Evolutionary conservation across 1,140 invertebrate genomes (phyloP).

Genomic region (Lanistes nyassanus): DNA sequence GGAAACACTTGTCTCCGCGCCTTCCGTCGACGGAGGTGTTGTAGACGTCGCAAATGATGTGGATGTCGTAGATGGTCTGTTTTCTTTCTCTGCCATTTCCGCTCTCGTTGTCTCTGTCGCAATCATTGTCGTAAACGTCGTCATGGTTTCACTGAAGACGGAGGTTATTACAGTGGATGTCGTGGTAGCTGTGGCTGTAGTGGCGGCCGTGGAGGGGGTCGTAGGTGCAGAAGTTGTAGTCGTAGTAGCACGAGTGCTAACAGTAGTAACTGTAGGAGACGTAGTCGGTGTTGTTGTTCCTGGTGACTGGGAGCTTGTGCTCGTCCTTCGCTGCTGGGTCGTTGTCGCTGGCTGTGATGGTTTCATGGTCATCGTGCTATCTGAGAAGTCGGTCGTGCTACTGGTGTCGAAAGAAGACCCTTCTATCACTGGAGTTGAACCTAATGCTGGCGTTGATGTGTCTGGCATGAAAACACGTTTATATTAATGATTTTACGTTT

Average conservation of each 20-base stretch:
- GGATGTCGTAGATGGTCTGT: background rate
- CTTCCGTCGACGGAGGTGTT: background rate
- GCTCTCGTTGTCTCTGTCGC: background rate
- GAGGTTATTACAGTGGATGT: background rate
- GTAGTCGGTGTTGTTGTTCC: constrained; percentile 7
- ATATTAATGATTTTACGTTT: too few species aligned
- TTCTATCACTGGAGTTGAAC: background rate
- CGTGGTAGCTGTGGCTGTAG: constrained; percentile 13
- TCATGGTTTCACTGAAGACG: background rate
- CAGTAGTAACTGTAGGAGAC: background rate
- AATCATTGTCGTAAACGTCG: background rate
- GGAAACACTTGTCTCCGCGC: background rate
- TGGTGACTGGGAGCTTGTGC: background rate
- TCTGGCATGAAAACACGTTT: too few species aligned
- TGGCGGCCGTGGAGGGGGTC: background rate
- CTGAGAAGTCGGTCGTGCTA: background rate
- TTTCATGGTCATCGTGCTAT: background rate
- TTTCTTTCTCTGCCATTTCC: too few species aligned
- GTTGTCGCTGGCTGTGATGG: background rate
- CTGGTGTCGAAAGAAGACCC: background rate
- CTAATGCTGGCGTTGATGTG: background rate
- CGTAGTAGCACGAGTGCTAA: background rate
- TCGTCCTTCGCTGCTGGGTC: background rate
- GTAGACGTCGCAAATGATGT: constrained; percentile 12
- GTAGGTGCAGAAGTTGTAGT: constrained; percentile 2